Evolutionary conservation across 2,113 vertebrate species (phyloP).

Genomic region (Chitala chitala): DNA sequence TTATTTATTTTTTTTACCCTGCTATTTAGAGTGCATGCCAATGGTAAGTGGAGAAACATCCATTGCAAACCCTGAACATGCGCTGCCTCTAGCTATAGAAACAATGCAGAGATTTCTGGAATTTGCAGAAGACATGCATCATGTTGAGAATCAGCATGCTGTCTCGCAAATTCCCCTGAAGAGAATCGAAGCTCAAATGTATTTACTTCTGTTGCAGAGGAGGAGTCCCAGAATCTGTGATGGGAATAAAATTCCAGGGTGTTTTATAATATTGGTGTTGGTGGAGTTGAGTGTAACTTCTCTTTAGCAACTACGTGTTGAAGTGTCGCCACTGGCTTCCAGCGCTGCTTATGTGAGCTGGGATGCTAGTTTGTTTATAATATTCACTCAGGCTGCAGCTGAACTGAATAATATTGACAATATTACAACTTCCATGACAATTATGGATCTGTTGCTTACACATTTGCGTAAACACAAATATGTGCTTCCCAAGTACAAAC

Average conservation of each 20-base stretch:
- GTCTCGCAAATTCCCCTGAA: neutral
- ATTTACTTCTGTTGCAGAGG: too few species aligned
- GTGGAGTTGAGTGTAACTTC: too few species aligned
- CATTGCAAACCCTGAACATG: neutral
- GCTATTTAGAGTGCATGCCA: neutral
- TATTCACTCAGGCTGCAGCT: neutral
- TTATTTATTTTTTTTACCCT: too few species aligned
- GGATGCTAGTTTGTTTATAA: neutral
- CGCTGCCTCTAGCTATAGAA: neutral
- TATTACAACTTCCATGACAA: neutral
- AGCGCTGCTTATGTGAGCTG: too few species aligned
- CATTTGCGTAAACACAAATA: neutral
- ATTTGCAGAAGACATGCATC: neutral
- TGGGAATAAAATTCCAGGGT: too few species aligned
- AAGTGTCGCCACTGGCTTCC: too few species aligned
- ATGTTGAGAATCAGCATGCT: neutral
- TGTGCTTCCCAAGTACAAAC: neutral
- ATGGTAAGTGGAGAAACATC: neutral
- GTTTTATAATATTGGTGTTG: too few species aligned
- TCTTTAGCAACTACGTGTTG: too few species aligned
- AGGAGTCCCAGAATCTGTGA: too few species aligned
- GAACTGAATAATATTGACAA: too few species aligned
- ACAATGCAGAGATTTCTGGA: too few species aligned
- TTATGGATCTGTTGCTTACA: neutral
- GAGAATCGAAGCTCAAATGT: constrained; percentile 8